Conservation (phyloP, 2,113 vertebrate genomes). For the Ovis canadensis region DNA sequence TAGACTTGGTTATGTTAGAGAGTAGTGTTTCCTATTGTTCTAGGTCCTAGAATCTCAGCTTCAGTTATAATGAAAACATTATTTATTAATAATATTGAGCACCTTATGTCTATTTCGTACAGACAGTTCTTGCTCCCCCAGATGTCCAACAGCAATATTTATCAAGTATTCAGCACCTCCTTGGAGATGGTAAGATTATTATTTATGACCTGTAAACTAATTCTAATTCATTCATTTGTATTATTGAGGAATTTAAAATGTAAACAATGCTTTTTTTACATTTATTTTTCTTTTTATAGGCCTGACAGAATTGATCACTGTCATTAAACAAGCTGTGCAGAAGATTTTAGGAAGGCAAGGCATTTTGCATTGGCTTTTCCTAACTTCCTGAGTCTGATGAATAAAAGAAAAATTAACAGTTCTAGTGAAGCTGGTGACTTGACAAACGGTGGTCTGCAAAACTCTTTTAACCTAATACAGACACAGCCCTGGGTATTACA, state of each 20-base stretch:
- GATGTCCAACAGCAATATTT: slow-evolving; percentile 98
- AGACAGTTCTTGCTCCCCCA: slow-evolving; percentile 90
- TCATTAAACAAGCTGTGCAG: slow-evolving; percentile 93
- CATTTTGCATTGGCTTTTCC: slow-evolving; percentile 30
- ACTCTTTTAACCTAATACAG: neutral
- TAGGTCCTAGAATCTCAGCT: neutral
- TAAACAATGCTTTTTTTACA: neutral
- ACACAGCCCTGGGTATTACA: neutral
- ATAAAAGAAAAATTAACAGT: neutral
- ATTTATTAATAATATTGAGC: neutral
- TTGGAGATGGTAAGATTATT: slow-evolving; percentile 91
- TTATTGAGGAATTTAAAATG: neutral
- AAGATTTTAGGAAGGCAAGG: slow-evolving; percentile 89
- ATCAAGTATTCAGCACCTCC: slow-evolving; percentile 96
- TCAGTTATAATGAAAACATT: neutral
- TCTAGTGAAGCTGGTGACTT: neutral
- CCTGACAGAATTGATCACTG: slow-evolving; percentile 89
- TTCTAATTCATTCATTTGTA: neutral
- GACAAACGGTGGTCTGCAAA: neutral
- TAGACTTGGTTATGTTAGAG: neutral
- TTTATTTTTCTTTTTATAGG: slow-evolving; percentile 79
- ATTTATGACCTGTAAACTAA: neutral
- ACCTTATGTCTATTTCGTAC: slow-evolving; percentile 21
- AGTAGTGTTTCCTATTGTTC: neutral
- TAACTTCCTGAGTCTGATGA: neutral